A percentile compares a stretch with the other conserved stretches of the same genome.
Conservation (phyloP, 2,113 vertebrate genomes). For the Pyrgilauda ruficollis region DNA sequence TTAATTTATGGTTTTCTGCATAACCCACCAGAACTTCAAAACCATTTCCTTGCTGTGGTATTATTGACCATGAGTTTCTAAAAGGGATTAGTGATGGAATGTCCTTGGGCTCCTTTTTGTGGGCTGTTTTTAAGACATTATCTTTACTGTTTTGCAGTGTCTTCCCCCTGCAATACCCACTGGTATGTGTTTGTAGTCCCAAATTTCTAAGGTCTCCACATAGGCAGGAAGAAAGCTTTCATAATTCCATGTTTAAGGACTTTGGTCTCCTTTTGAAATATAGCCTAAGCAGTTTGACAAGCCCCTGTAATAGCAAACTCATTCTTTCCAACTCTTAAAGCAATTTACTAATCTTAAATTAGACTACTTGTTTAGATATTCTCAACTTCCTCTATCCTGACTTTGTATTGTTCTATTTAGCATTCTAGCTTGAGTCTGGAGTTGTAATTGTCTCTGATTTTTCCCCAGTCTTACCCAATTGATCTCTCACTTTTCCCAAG, state of each 20-base stretch:
- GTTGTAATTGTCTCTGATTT: constrained; percentile 44
- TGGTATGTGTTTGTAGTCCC: background rate
- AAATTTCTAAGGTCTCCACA: background rate
- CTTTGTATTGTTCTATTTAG: constrained; percentile 55
- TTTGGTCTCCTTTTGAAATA: constrained; percentile 9
- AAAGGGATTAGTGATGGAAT: background rate
- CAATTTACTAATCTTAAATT: constrained; percentile 60
- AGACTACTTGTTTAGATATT: constrained; percentile 19
- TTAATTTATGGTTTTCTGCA: background rate
- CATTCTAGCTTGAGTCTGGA: constrained; percentile 38
- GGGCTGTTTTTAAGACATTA: background rate
- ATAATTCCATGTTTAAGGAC: background rate
- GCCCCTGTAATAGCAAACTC: constrained; percentile 5
- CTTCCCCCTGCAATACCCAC: background rate
- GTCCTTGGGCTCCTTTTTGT: background rate
- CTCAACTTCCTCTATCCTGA: background rate
- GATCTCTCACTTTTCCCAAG: constrained; percentile 28
- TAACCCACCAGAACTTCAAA: background rate
- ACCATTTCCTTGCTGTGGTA: background rate
- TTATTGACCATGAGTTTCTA: background rate
- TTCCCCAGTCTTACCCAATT: background rate
- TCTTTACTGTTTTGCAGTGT: background rate
- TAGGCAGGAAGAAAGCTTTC: background rate
- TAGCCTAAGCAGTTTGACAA: background rate
- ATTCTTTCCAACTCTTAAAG: constrained; percentile 31